Conservation (phyloP, 2,888 invertebrate species). For the Watsonalla binaria region DNA sequence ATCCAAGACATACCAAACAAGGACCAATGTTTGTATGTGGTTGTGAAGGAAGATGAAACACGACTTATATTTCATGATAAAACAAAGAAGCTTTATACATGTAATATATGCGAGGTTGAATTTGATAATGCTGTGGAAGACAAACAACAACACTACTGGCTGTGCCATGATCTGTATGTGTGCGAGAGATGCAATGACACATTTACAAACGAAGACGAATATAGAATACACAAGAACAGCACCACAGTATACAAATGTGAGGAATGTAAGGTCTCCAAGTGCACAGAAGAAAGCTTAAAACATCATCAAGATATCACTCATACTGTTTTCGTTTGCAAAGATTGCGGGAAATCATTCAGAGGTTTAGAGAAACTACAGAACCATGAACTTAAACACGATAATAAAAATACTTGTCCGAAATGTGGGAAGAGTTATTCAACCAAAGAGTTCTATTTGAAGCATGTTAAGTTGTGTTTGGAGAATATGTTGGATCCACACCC, state of each 20-base stretch:
- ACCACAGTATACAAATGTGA: conserved; percentile 39
- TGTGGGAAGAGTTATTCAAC: conserved; percentile 61
- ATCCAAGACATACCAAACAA: conserved; percentile 23
- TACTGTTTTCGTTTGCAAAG: conserved; percentile 45
- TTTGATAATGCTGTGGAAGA: conserved; percentile 28
- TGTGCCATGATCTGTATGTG: conserved; percentile 34
- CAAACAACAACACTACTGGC: conserved; percentile 41
- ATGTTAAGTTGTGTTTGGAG: conserved; percentile 55
- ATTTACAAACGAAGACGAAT: conserved; percentile 27
- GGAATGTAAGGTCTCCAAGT: conserved; percentile 37
- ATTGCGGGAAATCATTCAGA: conserved; percentile 55
- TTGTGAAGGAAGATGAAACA: conserved; percentile 37
- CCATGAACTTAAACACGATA: conserved; percentile 58
- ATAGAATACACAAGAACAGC: conserved; percentile 32
- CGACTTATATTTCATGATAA: conserved; percentile 41
- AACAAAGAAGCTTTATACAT: conserved; percentile 19
- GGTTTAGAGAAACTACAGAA: conserved; percentile 44
- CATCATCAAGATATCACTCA: conserved; percentile 44
- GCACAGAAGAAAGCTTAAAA: conserved; percentile 39
- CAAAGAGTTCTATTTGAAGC: conserved; percentile 53
- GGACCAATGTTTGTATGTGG: conserved; percentile 42
- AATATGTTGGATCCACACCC: conserved; percentile 59
- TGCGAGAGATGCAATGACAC: conserved; percentile 48
- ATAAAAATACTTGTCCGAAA: conserved; percentile 54
- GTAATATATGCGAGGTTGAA: conserved; percentile 34